Conservation (phyloP, 2,888 invertebrate genomes). For the Itoplectis maculator region DNA sequence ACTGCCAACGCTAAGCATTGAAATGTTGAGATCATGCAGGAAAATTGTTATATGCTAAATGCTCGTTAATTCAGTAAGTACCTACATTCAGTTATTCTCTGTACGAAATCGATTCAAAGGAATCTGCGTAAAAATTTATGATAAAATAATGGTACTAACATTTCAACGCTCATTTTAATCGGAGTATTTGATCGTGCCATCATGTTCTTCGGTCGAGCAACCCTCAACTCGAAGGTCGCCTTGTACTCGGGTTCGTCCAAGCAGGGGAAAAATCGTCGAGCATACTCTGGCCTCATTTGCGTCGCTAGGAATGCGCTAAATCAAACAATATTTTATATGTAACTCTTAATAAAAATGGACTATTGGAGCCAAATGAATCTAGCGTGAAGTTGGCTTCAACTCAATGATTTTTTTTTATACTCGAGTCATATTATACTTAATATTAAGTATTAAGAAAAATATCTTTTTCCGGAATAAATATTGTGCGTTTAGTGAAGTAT, state of each 20-base stretch:
- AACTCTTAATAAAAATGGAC: neutral
- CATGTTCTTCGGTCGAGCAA: conserved; percentile 87
- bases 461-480: neutral
- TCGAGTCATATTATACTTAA: no score
- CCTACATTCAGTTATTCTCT: neutral
- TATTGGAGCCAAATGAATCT: neutral
- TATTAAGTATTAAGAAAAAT: neutral
- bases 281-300: conserved; percentile 90
- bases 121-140: neutral
- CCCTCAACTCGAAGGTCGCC: conserved; percentile 88
- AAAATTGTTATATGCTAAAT: no score
- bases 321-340: conserved; percentile 1
- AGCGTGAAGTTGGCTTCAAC: no score
- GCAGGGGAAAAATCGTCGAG: conserved; percentile 92
- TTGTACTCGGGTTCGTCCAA: conserved; percentile 93
- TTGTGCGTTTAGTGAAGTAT: neutral
- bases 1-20: no score
- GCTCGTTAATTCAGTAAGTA: no score
- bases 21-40: no score
- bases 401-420: no score
- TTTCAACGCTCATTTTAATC: conserved; percentile 86
- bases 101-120: conserved; percentile 5
- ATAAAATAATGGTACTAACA: conserved; percentile 85
- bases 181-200: conserved; percentile 88
- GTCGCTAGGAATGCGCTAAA: conserved; percentile 88